These are phyloP conservation scores for Bos indicus DNA, from an alignment of 2,113 vertebrate species.

Conservation along the genomic window DNA sequence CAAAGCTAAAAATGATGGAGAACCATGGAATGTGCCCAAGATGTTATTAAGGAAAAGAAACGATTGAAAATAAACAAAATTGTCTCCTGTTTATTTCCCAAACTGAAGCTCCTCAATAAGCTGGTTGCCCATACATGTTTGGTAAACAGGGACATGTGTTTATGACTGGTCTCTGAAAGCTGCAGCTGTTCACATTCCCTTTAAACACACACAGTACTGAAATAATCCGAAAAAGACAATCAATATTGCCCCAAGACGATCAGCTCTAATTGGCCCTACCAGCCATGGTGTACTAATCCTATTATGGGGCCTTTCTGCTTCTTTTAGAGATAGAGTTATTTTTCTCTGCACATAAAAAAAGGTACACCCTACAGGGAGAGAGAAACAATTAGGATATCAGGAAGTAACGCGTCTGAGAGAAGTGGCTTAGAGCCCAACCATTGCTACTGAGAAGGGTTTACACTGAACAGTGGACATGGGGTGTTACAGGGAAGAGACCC, in stretches of 20 bases:
- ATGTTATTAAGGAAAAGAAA: conserved; percentile 16
- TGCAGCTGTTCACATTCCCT: conserved; percentile 46
- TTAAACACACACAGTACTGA: background rate
- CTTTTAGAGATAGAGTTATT: background rate
- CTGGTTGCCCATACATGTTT: conserved; percentile 18
- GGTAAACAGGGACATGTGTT: conserved; percentile 53
- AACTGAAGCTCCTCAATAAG: conserved; percentile 35
- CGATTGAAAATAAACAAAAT: conserved; percentile 50
- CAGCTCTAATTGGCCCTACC: conserved; percentile 14
- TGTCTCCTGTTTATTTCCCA: conserved; percentile 36
- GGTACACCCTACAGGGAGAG: background rate
- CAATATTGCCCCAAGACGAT: conserved; percentile 34
- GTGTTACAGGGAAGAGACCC: background rate
- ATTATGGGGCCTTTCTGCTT: background rate
- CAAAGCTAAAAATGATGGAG: background rate
- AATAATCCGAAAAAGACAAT: conserved; percentile 37
- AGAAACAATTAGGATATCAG: background rate
- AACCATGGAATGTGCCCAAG: background rate
- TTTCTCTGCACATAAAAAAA: background rate
- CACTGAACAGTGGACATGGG: background rate
- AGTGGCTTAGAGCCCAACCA: background rate
- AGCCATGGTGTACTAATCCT: background rate
- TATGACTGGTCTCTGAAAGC: conserved; percentile 29
- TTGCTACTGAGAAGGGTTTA: background rate
- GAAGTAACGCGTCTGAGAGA: background rate